Conservation (phyloP, 1,140 invertebrate genomes). For the Bombus huntii region DNA sequence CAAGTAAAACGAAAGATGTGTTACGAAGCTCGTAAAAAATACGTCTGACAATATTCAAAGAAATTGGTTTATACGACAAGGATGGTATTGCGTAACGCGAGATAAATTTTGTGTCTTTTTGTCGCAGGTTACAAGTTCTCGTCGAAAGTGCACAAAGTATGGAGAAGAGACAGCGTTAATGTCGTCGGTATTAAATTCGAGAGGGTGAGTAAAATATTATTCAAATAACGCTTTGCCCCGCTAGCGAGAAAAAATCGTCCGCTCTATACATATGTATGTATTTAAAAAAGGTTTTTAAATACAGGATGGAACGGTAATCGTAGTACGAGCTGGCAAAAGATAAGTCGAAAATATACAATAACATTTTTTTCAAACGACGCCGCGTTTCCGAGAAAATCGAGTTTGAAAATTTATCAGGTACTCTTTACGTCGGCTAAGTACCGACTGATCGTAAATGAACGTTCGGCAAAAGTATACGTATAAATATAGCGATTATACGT, state of each 20-base stretch:
- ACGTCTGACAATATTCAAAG: background rate
- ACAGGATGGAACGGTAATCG: too few relatives aligned
- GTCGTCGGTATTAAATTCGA: background rate
- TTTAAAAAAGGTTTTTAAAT: background rate
- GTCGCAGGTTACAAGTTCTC: background rate
- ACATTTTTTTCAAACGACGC: too few relatives aligned
- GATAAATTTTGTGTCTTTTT: background rate
- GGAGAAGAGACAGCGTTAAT: constrained; percentile 1
- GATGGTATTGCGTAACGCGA: background rate
- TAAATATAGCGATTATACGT: too few relatives aligned
- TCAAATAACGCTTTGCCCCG: background rate
- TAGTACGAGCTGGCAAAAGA: too few relatives aligned
- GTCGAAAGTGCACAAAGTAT: background rate
- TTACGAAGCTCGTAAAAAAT: background rate
- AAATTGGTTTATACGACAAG: too few relatives aligned
- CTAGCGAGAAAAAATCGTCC: background rate
- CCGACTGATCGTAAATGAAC: accelerated
- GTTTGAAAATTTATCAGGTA: too few relatives aligned
- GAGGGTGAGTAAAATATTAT: constrained; percentile 25
- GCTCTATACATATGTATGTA: too few relatives aligned
- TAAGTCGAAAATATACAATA: background rate
- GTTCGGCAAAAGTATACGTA: too few relatives aligned
- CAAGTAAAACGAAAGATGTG: background rate
- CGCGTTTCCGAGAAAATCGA: too few relatives aligned
- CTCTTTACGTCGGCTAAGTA: too few relatives aligned